Conservation (phyloP, 2,113 vertebrate species). For the Proteles cristata region DNA sequence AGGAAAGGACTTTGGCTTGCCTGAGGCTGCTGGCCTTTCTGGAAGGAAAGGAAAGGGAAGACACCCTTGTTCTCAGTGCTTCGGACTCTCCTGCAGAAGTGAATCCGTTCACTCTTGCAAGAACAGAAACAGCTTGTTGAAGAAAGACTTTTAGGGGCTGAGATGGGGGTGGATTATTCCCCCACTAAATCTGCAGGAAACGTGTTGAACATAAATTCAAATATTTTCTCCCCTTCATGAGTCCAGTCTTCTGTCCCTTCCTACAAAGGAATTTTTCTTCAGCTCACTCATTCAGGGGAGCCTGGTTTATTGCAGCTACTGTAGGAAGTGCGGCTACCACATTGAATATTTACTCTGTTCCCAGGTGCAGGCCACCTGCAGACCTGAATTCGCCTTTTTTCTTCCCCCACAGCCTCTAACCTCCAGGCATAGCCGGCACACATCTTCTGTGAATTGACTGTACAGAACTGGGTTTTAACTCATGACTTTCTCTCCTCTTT, state of each 20-base stretch:
- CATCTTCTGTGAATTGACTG: constrained; percentile 31
- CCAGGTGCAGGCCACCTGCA: constrained; percentile 86
- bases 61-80: not conserved
- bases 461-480: constrained; percentile 13
- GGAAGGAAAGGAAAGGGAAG: constrained; percentile 49
- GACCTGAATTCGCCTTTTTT: constrained; percentile 48
- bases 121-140: constrained; percentile 36
- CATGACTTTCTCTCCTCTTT: not conserved
- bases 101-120: not conserved
- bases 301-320: constrained; percentile 76
- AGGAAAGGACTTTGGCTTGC: constrained; percentile 86
- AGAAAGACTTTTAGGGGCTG: not conserved
- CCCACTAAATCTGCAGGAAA: not conserved
- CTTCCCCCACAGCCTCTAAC: constrained; percentile 34
- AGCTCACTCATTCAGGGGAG: constrained; percentile 68
- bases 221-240: not conserved
- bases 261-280: constrained; percentile 66
- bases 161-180: not conserved
- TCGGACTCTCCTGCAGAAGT: not conserved
- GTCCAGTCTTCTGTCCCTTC: not conserved
- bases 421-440: constrained; percentile 8
- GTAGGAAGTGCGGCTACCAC: constrained; percentile 74
- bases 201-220: not conserved
- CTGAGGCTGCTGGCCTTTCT: constrained; percentile 85
- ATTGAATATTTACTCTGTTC: constrained; percentile 64